Evolutionary conservation across 2,113 vertebrate genomes (phyloP).

Genomic region (Origma solitaria): DNA sequence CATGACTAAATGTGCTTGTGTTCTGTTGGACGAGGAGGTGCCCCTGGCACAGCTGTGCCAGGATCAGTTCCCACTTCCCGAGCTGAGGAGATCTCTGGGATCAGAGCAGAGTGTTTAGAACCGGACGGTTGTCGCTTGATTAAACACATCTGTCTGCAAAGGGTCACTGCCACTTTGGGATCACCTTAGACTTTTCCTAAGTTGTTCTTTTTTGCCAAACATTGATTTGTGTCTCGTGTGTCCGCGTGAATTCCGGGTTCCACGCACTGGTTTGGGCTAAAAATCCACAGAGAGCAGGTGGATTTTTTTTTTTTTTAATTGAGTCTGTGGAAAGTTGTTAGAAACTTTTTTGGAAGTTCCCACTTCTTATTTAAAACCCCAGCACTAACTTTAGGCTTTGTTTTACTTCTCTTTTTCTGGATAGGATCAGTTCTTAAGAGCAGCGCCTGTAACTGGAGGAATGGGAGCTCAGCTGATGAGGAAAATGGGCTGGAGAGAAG

Average conservation of each 20-base stretch:
- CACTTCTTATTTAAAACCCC: neutral
- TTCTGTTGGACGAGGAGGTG: constrained; percentile 76
- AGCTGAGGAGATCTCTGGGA: constrained; percentile 77
- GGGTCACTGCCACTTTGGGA: constrained; percentile 57
- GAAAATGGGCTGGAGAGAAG: constrained; percentile 97
- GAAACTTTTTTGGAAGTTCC: constrained; percentile 55
- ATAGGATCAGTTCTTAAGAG: constrained; percentile 97
- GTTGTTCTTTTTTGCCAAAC: constrained; percentile 55
- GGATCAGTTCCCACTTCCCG: constrained; percentile 72
- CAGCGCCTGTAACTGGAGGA: constrained; percentile 92
- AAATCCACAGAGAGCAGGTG: constrained; percentile 18
- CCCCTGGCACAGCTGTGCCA: constrained; percentile 68
- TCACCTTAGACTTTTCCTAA: constrained; percentile 57
- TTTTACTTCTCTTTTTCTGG: constrained; percentile 75
- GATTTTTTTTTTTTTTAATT: neutral
- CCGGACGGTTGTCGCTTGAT: constrained; percentile 66
- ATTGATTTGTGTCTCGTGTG: constrained; percentile 60
- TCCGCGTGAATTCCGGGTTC: constrained; percentile 27
- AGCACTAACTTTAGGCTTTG: constrained; percentile 64
- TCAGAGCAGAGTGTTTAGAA: constrained; percentile 71
- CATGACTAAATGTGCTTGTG: constrained; percentile 71
- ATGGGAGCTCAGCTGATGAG: constrained; percentile 97
- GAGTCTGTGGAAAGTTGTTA: constrained; percentile 40
- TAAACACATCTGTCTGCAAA: constrained; percentile 41
- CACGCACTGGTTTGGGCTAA: neutral